phyloP scores from a whole-genome alignment of 1,140 invertebrate genomes.

The Drosophila prosaltans region DNA sequence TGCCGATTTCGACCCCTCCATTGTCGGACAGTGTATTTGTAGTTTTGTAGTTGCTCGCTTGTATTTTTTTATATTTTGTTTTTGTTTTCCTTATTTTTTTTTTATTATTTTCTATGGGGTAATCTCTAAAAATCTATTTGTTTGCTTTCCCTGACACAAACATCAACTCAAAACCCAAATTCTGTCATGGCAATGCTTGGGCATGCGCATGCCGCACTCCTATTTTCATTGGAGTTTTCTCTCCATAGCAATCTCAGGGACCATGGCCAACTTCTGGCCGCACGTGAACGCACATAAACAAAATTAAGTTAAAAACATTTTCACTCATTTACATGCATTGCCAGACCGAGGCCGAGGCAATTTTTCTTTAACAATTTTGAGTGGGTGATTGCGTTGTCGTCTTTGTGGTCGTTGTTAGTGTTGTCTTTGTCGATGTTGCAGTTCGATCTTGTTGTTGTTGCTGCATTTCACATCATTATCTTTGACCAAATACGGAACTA shows the following conservation, averaged over 20 bases:
- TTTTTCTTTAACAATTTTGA: constrained; percentile 73
- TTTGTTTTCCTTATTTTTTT: neutral
- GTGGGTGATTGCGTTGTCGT: constrained; percentile 70
- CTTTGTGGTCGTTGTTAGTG: constrained; percentile 38
- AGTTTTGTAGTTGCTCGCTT: neutral
- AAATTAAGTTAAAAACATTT: constrained; percentile 74
- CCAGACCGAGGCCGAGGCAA: constrained; percentile 32
- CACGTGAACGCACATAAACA: constrained; percentile 53
- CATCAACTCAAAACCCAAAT: constrained; percentile 15
- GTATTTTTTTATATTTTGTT: constrained; percentile 1
- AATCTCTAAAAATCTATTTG: constrained; percentile 13
- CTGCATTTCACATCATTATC: constrained; percentile 80
- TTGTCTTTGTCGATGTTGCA: constrained; percentile 62
- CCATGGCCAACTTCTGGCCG: constrained; percentile 24
- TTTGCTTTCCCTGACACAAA: constrained; percentile 23
- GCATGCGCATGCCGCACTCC: constrained; percentile 17
- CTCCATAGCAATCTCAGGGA: constrained; percentile 7
- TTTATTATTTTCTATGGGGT: constrained; percentile 6
- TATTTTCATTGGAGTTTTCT: constrained; percentile 30
- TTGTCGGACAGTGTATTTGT: neutral
- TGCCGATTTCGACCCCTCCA: neutral
- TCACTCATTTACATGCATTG: constrained; percentile 77
- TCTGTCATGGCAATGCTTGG: constrained; percentile 59
- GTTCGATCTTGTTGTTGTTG: constrained; percentile 19
- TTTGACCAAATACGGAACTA: constrained; percentile 81